Percentiles rank a stretch among this genome's conserved stretches.
Evolutionary conservation across 2,888 invertebrate species (phyloP).

Genomic region (Chymomyza caudatula): DNA sequence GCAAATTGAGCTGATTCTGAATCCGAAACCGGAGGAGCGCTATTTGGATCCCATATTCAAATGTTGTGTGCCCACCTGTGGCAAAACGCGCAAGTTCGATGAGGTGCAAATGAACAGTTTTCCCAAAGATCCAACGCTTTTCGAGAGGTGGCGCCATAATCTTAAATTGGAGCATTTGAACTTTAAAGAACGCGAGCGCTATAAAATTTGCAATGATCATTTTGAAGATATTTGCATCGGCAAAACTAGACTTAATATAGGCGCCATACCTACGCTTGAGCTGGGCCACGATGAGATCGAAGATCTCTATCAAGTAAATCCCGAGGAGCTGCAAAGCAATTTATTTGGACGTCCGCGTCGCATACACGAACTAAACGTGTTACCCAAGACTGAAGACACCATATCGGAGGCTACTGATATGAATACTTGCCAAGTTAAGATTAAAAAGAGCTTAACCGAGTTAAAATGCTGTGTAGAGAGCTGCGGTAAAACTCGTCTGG

Average conservation of each 20-base stretch:
- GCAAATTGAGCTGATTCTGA: conserved; percentile 60
- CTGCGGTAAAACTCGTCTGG: conserved; percentile 60
- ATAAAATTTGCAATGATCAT: conserved; percentile 73
- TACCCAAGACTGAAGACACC: neutral
- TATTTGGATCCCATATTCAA: conserved; percentile 64
- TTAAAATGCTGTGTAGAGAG: conserved; percentile 59
- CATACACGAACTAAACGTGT: conserved; percentile 14
- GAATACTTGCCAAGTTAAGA: conserved; percentile 44
- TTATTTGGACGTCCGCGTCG: conserved; percentile 56
- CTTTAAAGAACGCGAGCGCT: conserved; percentile 71
- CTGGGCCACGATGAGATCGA: conserved; percentile 66
- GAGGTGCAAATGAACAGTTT: conserved; percentile 75
- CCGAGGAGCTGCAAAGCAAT: conserved; percentile 59
- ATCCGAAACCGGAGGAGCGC: conserved; percentile 68
- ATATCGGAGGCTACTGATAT: conserved; percentile 17
- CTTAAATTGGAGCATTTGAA: conserved; percentile 63
- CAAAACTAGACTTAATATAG: conserved; percentile 66
- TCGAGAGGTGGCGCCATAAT: conserved; percentile 71
- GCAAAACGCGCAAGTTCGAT: conserved; percentile 72
- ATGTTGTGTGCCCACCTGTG: conserved; percentile 71
- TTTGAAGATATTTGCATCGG: conserved; percentile 74
- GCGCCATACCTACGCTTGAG: conserved; percentile 67
- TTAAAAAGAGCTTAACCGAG: conserved; percentile 46
- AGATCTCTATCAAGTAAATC: conserved; percentile 66
- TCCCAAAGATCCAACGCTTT: conserved; percentile 61